These are phyloP conservation scores for Chelonoidis abingdonii DNA, from an alignment of 2,113 vertebrate species.

Conservation along the genomic window DNA sequence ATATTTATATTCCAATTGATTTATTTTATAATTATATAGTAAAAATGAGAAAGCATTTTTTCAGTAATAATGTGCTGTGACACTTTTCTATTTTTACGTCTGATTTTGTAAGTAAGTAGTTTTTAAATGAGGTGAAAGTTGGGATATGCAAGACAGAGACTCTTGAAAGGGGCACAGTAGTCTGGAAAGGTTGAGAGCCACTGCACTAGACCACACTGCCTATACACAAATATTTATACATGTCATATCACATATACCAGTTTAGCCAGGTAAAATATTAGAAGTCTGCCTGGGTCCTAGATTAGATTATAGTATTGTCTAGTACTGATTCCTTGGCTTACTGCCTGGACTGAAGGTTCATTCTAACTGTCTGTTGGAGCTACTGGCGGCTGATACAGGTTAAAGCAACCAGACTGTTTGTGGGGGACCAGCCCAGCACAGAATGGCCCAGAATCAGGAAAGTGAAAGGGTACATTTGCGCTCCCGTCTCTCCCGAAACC, in stretches of 20 bases:
- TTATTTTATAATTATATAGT: too few relatives aligned
- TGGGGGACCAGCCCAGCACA: background rate
- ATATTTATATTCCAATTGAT: too few relatives aligned
- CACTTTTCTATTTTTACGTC: too few relatives aligned
- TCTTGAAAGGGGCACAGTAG: too few relatives aligned
- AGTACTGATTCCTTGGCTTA: background rate
- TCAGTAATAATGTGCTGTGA: too few relatives aligned
- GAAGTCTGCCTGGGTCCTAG: background rate
- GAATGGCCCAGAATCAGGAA: background rate
- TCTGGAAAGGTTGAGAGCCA: too few relatives aligned
- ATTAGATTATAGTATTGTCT: background rate
- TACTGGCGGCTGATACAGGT: background rate
- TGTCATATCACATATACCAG: accelerated
- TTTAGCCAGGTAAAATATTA: background rate
- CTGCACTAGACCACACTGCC: accelerated
- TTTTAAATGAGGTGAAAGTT: too few relatives aligned
- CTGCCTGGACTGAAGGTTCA: background rate
- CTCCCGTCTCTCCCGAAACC: background rate
- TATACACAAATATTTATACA: accelerated
- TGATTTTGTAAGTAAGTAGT: too few relatives aligned
- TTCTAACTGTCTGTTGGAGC: background rate
- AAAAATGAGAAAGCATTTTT: too few relatives aligned
- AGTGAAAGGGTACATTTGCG: background rate
- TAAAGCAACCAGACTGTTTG: background rate
- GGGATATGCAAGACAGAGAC: too few relatives aligned